Evolutionary conservation across 2,113 vertebrate genomes (phyloP).

Genomic region (Aegotheles bennettii): DNA sequence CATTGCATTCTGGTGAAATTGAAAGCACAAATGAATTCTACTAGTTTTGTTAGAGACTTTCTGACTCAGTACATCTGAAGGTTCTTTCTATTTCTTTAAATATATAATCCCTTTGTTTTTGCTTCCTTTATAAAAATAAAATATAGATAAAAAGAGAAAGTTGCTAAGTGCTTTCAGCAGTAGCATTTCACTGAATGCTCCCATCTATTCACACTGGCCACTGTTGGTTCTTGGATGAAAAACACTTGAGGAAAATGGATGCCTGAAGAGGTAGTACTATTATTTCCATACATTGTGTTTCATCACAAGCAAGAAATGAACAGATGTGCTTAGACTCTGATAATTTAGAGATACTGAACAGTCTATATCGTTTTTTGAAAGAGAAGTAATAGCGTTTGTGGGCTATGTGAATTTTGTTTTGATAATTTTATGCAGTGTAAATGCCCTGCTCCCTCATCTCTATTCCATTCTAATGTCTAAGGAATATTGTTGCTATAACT

Average conservation of each 20-base stretch:
- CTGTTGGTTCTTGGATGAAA: background rate
- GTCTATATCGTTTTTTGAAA: background rate
- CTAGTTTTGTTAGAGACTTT: slow-evolving; percentile 15
- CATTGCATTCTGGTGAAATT: slow-evolving; percentile 27
- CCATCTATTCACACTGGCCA: background rate
- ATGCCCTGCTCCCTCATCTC: background rate
- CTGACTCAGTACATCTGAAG: background rate
- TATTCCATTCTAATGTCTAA: background rate
- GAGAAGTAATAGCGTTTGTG: background rate
- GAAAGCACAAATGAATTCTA: slow-evolving; percentile 31
- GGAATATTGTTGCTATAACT: background rate
- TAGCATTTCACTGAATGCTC: background rate
- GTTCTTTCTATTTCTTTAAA: background rate
- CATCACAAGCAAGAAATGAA: background rate
- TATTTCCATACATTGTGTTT: background rate
- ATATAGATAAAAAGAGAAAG: background rate
- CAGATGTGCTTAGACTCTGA: background rate
- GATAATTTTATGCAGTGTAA: background rate
- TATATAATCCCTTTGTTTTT: background rate
- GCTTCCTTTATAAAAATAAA: background rate
- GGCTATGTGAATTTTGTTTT: background rate
- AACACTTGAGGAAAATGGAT: background rate
- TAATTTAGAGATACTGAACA: background rate
- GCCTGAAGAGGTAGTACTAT: background rate
- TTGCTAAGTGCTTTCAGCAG: background rate